Conservation (phyloP, 2,888 invertebrate species). For the Ctena decussata region DNA sequence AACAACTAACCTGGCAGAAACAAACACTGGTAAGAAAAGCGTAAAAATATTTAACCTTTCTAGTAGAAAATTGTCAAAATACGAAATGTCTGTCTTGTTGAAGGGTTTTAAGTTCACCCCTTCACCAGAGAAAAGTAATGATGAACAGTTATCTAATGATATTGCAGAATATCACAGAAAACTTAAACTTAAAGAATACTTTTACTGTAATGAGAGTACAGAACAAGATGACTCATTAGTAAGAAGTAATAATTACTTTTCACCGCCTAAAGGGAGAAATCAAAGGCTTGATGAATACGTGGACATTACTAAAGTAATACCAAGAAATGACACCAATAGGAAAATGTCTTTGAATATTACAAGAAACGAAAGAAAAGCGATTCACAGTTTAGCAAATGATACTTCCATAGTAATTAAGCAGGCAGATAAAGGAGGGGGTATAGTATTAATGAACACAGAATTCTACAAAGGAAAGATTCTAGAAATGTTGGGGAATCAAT, state of each 20-base stretch:
- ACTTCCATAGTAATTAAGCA: too few species aligned
- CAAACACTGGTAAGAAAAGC: background rate
- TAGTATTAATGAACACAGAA: too few species aligned
- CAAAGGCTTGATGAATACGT: background rate
- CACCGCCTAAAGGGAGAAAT: background rate
- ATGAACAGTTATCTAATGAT: background rate
- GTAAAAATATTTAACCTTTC: background rate
- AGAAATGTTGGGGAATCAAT: too few species aligned
- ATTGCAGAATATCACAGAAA: background rate
- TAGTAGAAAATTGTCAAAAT: background rate
- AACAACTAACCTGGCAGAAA: background rate
- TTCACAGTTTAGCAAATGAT: too few species aligned
- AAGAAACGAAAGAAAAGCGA: too few species aligned
- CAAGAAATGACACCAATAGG: too few species aligned
- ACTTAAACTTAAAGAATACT: background rate
- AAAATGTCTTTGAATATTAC: too few species aligned
- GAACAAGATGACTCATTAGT: slow-evolving; percentile 2
- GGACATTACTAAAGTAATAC: background rate
- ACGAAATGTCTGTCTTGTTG: background rate
- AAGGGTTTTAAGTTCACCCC: background rate
- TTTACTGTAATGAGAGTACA: background rate
- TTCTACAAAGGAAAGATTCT: too few species aligned
- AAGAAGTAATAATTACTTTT: background rate
- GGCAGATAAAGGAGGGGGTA: too few species aligned
- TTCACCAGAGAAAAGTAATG: background rate